Conservation (phyloP, 2,113 vertebrate genomes). For the Menura novaehollandiae region DNA sequence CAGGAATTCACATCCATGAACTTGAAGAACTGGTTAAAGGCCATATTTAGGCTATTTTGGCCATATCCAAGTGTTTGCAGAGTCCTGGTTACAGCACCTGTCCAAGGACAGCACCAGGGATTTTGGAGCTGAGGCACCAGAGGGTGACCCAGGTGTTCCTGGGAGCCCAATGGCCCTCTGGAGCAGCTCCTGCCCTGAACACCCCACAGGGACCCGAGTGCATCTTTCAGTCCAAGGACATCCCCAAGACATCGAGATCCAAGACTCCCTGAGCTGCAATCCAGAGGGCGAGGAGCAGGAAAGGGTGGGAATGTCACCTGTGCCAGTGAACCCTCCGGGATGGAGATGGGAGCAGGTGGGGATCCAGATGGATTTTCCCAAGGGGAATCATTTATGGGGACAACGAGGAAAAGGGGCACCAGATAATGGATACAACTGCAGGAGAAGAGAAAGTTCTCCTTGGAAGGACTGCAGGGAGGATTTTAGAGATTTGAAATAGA, state of each 20-base stretch:
- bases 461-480: background rate
- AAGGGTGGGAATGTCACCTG: background rate
- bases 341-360: accelerated
- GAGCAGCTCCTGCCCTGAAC: background rate
- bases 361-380: background rate
- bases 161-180: background rate
- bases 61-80: background rate
- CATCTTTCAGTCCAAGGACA: background rate
- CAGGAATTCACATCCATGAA: background rate
- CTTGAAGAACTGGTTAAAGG: background rate
- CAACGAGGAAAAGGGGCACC: background rate
- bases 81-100: background rate
- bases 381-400: accelerated
- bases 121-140: accelerated
- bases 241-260: accelerated
- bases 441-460: background rate
- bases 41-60: background rate
- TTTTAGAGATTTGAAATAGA: background rate
- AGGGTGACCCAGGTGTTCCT: background rate
- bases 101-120: background rate
- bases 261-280: background rate
- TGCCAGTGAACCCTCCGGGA: accelerated
- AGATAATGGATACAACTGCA: background rate
- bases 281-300: background rate
- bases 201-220: accelerated